Conservation (phyloP, 1,140 invertebrate genomes). For the Diabrotica undecimpunctata region DNA sequence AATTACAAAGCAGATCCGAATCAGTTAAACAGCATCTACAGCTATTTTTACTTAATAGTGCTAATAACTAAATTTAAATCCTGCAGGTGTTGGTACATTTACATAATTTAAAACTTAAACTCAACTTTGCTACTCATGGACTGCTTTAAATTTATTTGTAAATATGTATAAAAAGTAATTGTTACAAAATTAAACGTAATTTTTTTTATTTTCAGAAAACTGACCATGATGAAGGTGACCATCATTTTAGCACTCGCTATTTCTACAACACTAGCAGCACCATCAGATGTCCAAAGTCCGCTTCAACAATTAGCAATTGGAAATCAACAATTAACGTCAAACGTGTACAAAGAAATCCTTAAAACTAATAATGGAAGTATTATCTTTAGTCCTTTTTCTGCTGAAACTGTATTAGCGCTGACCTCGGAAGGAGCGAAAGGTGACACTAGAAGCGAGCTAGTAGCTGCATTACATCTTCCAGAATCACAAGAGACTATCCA, state of each 20-base stretch:
- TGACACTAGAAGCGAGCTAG: background rate
- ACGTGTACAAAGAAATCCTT: slow-evolving; percentile 3
- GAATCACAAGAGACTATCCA: slow-evolving; percentile 3
- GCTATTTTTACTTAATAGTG: too few species aligned
- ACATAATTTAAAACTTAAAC: too few species aligned
- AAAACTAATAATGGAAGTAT: slow-evolving; percentile 8
- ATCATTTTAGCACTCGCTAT: too few species aligned
- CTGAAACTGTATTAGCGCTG: slow-evolving; percentile 9
- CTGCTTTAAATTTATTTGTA: too few species aligned
- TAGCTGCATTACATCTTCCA: background rate
- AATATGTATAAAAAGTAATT: too few species aligned
- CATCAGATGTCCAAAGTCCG: too few species aligned
- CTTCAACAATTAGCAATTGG: background rate
- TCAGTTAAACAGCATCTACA: too few species aligned
- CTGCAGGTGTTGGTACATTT: too few species aligned
- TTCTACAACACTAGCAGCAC: too few species aligned
- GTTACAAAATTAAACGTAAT: background rate
- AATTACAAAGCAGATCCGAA: too few species aligned
- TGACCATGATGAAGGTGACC: background rate
- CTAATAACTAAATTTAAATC: too few species aligned
- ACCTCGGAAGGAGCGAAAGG: slow-evolving; percentile 10
- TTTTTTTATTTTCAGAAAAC: background rate
- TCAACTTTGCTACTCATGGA: too few species aligned
- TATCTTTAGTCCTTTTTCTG: slow-evolving; percentile 12
- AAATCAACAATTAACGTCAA: background rate